Evolutionary conservation across 2,888 invertebrate genomes (phyloP).

Genomic region (Lasioglossum figueresi): DNA sequence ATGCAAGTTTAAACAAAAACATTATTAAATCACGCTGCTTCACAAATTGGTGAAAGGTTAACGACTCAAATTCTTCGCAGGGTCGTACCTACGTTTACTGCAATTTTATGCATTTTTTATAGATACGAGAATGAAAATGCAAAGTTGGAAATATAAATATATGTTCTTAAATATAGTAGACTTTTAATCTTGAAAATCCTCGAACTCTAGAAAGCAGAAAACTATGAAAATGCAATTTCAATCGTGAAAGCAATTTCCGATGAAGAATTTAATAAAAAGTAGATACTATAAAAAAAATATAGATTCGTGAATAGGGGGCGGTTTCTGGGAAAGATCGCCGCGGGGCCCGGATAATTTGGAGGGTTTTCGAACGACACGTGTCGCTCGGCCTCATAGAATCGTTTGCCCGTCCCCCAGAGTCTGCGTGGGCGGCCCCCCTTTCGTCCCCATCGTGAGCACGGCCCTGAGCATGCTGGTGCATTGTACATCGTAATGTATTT

Average conservation of each 20-base stretch:
- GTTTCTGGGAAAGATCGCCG: slow-evolving; percentile 19
- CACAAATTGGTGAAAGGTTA: slow-evolving; percentile 34
- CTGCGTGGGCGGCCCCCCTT: slow-evolving; percentile 60
- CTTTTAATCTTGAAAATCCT: too few relatives aligned
- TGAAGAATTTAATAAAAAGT: too few relatives aligned
- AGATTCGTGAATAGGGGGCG: neutral
- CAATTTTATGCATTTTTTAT: neutral
- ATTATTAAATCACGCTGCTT: neutral
- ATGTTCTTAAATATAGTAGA: too few relatives aligned
- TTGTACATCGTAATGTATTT: slow-evolving; percentile 75
- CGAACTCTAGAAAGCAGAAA: too few relatives aligned
- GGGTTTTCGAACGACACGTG: slow-evolving; percentile 54
- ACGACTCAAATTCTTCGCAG: slow-evolving; percentile 40
- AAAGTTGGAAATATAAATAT: too few relatives aligned
- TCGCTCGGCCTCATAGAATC: slow-evolving; percentile 39
- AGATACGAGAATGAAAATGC: too few relatives aligned
- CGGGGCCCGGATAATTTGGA: slow-evolving; percentile 29
- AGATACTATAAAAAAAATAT: too few relatives aligned
- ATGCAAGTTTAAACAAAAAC: too few relatives aligned
- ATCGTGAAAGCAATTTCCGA: too few relatives aligned
- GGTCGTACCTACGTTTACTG: slow-evolving; percentile 18
- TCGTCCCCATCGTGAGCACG: slow-evolving; percentile 55
- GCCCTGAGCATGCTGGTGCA: slow-evolving; percentile 70
- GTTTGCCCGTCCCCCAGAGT: neutral
- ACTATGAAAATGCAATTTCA: too few relatives aligned